Percentiles rank a stretch among this genome's conserved stretches.
phyloP scores from a whole-genome alignment of 30 jellyfish, hydroid and myxozoan genomes.

The Haliclystus octoradiatus region DNA sequence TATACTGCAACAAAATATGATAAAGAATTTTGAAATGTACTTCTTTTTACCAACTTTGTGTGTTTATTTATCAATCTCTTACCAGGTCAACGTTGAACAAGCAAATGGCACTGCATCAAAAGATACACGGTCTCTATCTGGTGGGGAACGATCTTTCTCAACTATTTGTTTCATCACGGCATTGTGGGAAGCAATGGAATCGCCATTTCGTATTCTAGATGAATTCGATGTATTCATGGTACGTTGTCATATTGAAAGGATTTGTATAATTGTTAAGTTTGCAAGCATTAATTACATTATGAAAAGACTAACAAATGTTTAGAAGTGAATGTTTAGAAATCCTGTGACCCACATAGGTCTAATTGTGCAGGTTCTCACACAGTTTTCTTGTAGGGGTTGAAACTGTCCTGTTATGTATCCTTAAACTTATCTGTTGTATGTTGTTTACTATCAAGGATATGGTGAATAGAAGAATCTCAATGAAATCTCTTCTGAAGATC shows the following conservation, averaged over 20 bases:
- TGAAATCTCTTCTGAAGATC: constrained; percentile 74
- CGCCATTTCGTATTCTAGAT: constrained; percentile 96
- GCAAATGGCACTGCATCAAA: constrained; percentile 73
- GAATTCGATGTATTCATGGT: constrained; percentile 99
- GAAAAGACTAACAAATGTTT: too few relatives aligned
- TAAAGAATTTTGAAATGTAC: too few relatives aligned
- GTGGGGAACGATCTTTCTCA: constrained; percentile 99
- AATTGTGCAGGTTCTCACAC: background rate
- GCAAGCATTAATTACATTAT: too few relatives aligned
- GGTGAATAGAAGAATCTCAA: constrained; percentile 91
- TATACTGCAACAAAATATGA: too few relatives aligned
- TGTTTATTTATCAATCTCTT: too few relatives aligned
- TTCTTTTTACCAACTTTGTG: too few relatives aligned
- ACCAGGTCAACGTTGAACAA: constrained; percentile 88
- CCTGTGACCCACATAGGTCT: too few relatives aligned
- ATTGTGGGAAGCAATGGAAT: constrained; percentile 99
- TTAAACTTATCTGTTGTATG: background rate
- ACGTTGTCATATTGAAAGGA: constrained; percentile 7
- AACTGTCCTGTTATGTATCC: background rate
- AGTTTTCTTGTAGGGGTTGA: background rate
- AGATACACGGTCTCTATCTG: constrained; percentile 92
- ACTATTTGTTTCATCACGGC: constrained; percentile 97
- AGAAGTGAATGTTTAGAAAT: too few relatives aligned
- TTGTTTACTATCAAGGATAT: constrained; percentile 81
- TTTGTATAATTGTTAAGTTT: too few relatives aligned